Evolutionary conservation across 1,140 invertebrate species (phyloP).

Genomic region (Panagrolaimus sp.): DNA sequence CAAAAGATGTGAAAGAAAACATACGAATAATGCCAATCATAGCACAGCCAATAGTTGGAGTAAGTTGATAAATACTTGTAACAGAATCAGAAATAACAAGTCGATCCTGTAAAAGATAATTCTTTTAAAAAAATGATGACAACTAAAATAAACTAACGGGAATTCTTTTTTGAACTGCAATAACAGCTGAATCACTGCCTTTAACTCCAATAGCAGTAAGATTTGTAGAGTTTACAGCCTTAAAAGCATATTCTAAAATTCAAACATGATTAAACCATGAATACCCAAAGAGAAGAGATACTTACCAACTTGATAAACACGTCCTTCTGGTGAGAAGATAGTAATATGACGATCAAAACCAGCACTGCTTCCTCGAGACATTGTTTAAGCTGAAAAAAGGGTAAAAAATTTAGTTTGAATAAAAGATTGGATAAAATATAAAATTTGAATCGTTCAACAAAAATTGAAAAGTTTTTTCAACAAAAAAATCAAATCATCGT

Average conservation of each 20-base stretch:
- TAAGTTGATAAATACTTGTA: constrained; percentile 88
- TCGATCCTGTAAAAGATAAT: constrained; percentile 70
- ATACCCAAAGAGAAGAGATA: constrained; percentile 3
- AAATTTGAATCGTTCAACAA: too few species aligned
- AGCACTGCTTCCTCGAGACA: constrained; percentile 94
- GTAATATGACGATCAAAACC: constrained; percentile 99
- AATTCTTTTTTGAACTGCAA: constrained; percentile 95
- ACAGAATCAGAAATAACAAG: constrained; percentile 82
- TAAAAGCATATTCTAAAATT: constrained; percentile 91
- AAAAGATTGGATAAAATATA: too few species aligned
- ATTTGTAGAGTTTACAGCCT: constrained; percentile 96
- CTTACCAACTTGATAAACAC: constrained; percentile 97
- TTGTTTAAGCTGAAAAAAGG: constrained; percentile 60
- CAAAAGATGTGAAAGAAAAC: constrained; percentile 27
- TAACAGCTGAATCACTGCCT: constrained; percentile 81
- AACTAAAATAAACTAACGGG: constrained; percentile 65
- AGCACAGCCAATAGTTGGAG: constrained; percentile 85
- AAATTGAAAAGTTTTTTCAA: too few species aligned
- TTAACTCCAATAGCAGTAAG: constrained; percentile 92
- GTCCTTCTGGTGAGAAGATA: constrained; percentile 97
- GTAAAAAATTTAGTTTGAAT: too few species aligned
- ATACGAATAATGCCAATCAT: constrained; percentile 96
- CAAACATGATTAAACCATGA: constrained; percentile 35
- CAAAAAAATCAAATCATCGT: too few species aligned
- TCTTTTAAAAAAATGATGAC: constrained; percentile 18